Conservation (phyloP, 2,888 invertebrate genomes). For the Rhagonycha fulva region DNA sequence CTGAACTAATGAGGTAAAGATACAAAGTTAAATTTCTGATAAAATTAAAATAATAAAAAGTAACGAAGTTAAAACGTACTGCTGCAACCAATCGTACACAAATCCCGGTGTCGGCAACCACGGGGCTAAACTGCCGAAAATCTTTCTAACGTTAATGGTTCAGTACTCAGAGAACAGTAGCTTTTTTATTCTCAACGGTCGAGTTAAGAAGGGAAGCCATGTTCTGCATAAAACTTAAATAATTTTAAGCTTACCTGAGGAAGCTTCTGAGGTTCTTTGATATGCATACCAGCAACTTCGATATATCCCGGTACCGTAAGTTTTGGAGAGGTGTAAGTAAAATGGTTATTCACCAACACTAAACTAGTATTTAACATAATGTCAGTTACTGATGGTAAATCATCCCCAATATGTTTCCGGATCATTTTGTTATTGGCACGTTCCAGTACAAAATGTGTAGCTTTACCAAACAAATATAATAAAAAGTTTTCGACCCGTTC, state of each 20-base stretch:
- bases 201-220: too few relatives aligned
- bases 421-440: constrained; percentile 37
- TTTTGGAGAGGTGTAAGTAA: constrained; percentile 53
- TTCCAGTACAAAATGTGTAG: constrained; percentile 34
- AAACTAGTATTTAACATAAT: constrained; percentile 56
- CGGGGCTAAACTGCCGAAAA: too few relatives aligned
- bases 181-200: too few relatives aligned
- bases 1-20: too few relatives aligned
- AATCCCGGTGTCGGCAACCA: too few relatives aligned
- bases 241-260: constrained; percentile 39
- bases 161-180: too few relatives aligned
- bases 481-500: constrained; percentile 43
- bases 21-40: too few relatives aligned
- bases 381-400: constrained; percentile 39
- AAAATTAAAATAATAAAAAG: too few relatives aligned
- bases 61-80: too few relatives aligned
- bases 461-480: constrained; percentile 26
- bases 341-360: constrained; percentile 57
- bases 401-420: constrained; percentile 42
- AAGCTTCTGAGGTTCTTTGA: constrained; percentile 45
- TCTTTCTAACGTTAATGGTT: too few relatives aligned
- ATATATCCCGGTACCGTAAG: constrained; percentile 56
- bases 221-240: too few relatives aligned
- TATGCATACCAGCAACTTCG: constrained; percentile 61
- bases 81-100: too few relatives aligned